phyloP scores from a whole-genome alignment of 2,888 invertebrate species.

The Cartodere bifasciata region DNA sequence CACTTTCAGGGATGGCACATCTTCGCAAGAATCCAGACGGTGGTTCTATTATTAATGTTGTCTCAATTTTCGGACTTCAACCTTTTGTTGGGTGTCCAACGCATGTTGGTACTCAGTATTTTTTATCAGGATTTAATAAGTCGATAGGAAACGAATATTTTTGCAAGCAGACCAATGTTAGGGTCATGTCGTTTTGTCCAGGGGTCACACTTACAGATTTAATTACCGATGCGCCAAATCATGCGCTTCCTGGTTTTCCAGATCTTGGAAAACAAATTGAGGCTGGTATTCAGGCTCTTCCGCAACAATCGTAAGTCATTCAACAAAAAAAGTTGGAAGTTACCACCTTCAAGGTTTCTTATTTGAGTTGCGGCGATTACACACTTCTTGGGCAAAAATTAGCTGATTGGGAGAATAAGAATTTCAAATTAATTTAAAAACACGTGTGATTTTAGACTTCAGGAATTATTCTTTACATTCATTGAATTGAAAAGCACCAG shows the following conservation, averaged over 20 bases:
- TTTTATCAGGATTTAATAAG: constrained; percentile 37
- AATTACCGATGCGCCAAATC: constrained; percentile 16
- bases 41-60: constrained; percentile 49
- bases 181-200: constrained; percentile 30
- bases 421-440: too few relatives aligned
- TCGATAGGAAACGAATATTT: constrained; percentile 32
- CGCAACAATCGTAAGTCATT: too few relatives aligned
- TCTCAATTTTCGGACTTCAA: constrained; percentile 45
- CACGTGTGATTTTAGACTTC: too few relatives aligned
- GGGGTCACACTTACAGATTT: constrained; percentile 25
- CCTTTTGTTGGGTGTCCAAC: constrained; percentile 40
- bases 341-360: too few relatives aligned
- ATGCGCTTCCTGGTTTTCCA: constrained; percentile 12
- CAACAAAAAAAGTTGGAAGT: too few relatives aligned
- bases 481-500: too few relatives aligned
- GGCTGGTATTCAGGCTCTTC: constrained; percentile 18
- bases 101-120: constrained; percentile 46
- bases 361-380: too few relatives aligned
- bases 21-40: constrained; percentile 47
- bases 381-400: too few relatives aligned
- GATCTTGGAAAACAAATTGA: constrained; percentile 12
- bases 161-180: constrained; percentile 22
- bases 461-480: too few relatives aligned
- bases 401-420: too few relatives aligned
- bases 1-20: constrained; percentile 33